Conservation (phyloP, 2,797 vertebrate genomes). For the Pseudomugil gertrudae region DNA sequence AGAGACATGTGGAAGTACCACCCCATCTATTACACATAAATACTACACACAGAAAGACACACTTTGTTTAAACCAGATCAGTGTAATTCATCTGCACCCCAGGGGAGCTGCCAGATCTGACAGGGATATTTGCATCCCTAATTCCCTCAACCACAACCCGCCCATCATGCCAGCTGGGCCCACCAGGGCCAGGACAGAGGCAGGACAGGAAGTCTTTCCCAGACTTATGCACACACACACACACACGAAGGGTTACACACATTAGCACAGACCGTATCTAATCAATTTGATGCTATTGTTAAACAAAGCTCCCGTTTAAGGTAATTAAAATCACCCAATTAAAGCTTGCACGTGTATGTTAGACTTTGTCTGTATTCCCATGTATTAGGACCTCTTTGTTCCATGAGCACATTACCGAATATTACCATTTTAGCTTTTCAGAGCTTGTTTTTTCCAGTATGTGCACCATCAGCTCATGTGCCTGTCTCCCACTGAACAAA, state of each 20-base stretch:
- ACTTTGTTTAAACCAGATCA: slow-evolving; percentile 68
- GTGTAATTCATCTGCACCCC: slow-evolving; percentile 73
- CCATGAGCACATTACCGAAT: slow-evolving; percentile 14
- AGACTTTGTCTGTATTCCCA: slow-evolving; percentile 23
- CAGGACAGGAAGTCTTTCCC: slow-evolving; percentile 68
- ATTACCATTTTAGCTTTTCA: slow-evolving; percentile 4
- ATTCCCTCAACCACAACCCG: slow-evolving; percentile 60
- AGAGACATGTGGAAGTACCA: slow-evolving; percentile 43
- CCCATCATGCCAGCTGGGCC: slow-evolving; percentile 74
- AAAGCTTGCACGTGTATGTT: slow-evolving; percentile 44
- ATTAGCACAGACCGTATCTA: slow-evolving; percentile 61
- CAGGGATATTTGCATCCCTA: slow-evolving; percentile 81
- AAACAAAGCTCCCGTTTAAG: slow-evolving; percentile 76
- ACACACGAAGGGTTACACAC: slow-evolving; percentile 22
- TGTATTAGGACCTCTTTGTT: slow-evolving; percentile 54
- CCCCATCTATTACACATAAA: slow-evolving; percentile 21
- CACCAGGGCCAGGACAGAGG: slow-evolving; percentile 51
- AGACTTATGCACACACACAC: slow-evolving; percentile 18
- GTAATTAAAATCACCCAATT: slow-evolving; percentile 74
- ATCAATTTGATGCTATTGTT: slow-evolving; percentile 79
- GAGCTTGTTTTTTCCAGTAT: slow-evolving; percentile 12
- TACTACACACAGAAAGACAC: slow-evolving; percentile 22
- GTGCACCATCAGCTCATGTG: background rate
- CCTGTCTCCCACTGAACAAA: slow-evolving; percentile 7
- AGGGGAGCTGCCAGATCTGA: slow-evolving; percentile 63